Evolutionary conservation across 2,888 invertebrate species (phyloP).

Genomic region (Tricholauxania praeusta): DNA sequence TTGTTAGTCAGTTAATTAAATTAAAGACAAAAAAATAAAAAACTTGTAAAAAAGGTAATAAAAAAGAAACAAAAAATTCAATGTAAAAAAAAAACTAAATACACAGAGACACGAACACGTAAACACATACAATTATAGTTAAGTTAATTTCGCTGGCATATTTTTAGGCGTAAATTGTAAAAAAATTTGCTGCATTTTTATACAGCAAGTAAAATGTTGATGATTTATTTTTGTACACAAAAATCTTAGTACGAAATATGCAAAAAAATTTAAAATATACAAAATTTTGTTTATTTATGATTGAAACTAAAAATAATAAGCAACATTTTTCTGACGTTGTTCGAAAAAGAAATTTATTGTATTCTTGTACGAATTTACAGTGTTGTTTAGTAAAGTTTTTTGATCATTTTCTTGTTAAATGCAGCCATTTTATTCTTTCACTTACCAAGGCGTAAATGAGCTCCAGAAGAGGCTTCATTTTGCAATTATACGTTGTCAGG

Average conservation of each 20-base stretch:
- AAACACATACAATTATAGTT: slow-evolving; percentile 64
- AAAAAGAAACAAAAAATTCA: slow-evolving; percentile 12
- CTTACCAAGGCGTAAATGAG: slow-evolving; percentile 99
- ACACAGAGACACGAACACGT: slow-evolving; percentile 68
- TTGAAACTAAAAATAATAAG: background rate
- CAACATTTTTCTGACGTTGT: background rate
- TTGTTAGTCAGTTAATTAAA: slow-evolving; percentile 13
- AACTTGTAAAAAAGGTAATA: slow-evolving; percentile 28
- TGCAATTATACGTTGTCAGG: slow-evolving; percentile 36
- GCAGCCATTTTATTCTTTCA: slow-evolving; percentile 64
- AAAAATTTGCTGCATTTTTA: background rate
- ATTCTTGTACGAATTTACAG: slow-evolving; percentile 15
- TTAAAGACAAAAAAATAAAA: slow-evolving; percentile 36
- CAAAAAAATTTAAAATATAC: slow-evolving; percentile 4
- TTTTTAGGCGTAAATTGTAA: slow-evolving; percentile 9
- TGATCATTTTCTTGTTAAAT: slow-evolving; percentile 57
- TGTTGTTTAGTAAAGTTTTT: slow-evolving; percentile 4
- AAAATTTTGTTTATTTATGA: no score
- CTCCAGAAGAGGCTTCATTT: slow-evolving; percentile 95
- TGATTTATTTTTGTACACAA: background rate
- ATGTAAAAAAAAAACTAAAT: slow-evolving; percentile 56
- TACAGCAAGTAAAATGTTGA: background rate
- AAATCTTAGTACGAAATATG: background rate
- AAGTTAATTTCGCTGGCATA: slow-evolving; percentile 20
- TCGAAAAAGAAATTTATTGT: background rate